Evolutionary conservation across 2,888 invertebrate species (phyloP).

Genomic region (Drosophila diplacantha): DNA sequence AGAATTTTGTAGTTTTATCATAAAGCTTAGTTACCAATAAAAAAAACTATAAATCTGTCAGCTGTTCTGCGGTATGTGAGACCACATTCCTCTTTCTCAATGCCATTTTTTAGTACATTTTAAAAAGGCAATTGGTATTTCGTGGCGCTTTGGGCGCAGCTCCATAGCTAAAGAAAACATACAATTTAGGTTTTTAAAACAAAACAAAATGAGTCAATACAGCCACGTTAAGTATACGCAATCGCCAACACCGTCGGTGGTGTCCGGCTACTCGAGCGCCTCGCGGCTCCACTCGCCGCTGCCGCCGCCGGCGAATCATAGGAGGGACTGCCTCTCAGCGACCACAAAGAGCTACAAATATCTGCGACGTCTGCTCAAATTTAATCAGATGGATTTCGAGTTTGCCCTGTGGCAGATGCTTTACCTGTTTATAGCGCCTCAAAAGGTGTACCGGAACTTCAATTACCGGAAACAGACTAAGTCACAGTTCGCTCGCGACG

Average conservation of each 20-base stretch:
- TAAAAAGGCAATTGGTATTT: slow-evolving; percentile 4
- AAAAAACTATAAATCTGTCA: neutral
- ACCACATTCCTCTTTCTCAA: neutral
- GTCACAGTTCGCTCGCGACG: slow-evolving; percentile 98
- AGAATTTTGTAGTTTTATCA: no score
- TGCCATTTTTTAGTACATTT: slow-evolving; percentile 13
- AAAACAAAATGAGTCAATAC: slow-evolving; percentile 64
- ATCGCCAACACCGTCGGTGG: slow-evolving; percentile 68
- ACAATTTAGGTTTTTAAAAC: slow-evolving; percentile 42
- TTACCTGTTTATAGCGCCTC: slow-evolving; percentile 94
- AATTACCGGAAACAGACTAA: slow-evolving; percentile 99
- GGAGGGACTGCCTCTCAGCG: slow-evolving; percentile 87
- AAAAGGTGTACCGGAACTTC: slow-evolving; percentile 98
- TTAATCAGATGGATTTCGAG: slow-evolving; percentile 99
- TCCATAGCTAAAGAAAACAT: slow-evolving; percentile 38
- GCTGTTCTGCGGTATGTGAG: slow-evolving; percentile 3
- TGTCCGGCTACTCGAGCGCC: slow-evolving; percentile 68
- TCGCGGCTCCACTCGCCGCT: slow-evolving; percentile 82
- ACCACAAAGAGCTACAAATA: slow-evolving; percentile 93
- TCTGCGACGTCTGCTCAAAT: slow-evolving; percentile 89
- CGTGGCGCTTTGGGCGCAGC: slow-evolving; percentile 16
- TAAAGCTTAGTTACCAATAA: no score
- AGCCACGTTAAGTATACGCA: slow-evolving; percentile 64
- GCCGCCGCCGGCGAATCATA: slow-evolving; percentile 84
- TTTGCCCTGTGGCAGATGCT: slow-evolving; percentile 99